Base-by-base conservation (phyloP, 2,113 vertebrate species). In the Corythornis cristatus region DNA sequence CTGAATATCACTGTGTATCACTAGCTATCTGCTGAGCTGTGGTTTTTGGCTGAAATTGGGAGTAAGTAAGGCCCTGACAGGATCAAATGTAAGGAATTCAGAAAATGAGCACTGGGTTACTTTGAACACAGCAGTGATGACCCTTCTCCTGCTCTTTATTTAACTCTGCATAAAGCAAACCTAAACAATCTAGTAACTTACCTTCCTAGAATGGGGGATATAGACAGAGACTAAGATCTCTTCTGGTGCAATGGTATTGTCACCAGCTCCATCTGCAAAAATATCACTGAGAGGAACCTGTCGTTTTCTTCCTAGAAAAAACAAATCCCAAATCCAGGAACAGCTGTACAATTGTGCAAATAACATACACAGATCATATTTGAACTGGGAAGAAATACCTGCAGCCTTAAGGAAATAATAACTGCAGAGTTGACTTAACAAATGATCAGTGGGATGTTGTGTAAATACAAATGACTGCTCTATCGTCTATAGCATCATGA, bases 141-240 rank as follows among this genome's bases (percentile, higher is more conserved):
- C 8, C 12, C 22, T 6, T 50, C 5, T 53, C 10, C 12, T 62
- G 42, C 22, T 70, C 19, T 70, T 93, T 60, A 45, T 72, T 58
- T 42, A 86, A 83, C 17, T 58, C n/a, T 56, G 22, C 26, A 40
- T 22, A 80, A 86, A 90, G 29, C 19, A 86, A 81, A 89, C n/a
- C 20, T 43, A 81, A 68, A 42, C 19, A 77, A 78, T 65, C 7
- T 3, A 90, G 31, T 16, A 57, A 57, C 54, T 83, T 85, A 99
- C 99, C 98, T 98, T 98, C 92, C 86, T 97, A 45, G 98, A 98
- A 93, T 97, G 92, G 3, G 99, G 98, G 80, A 99, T 97, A 79
- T 97, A 97, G 78, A 99, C 97, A 7, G 99, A 99, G 26, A 98
- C 16, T 29, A 99, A 86, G 17, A 99, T 65, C 77, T 99, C 99